These are phyloP conservation scores for Alviniconcha strummeri DNA, from an alignment of 2,888 invertebrate genomes.

Conservation along the genomic window DNA sequence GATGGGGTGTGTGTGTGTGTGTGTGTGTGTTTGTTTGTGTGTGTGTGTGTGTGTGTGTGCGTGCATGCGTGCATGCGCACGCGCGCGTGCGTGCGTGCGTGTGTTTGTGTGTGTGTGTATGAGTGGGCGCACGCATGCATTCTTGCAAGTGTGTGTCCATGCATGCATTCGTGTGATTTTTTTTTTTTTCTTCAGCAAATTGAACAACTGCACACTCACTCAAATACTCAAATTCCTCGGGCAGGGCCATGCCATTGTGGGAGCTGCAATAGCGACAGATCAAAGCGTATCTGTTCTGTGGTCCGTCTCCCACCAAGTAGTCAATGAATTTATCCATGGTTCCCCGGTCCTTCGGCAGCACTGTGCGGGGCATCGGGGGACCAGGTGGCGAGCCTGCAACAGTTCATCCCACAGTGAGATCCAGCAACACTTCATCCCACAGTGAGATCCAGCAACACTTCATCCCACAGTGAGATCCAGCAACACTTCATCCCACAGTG, in stretches of 20 bases:
- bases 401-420: not conserved
- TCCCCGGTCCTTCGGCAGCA: constrained; percentile 84
- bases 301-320: constrained; percentile 95
- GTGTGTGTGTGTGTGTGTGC: no score
- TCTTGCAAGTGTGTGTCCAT: not conserved
- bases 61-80: no score
- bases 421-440: not conserved
- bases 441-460: not conserved
- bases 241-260: constrained; percentile 93
- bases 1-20: no score
- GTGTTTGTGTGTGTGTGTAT: no score
- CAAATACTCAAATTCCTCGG: constrained; percentile 83
- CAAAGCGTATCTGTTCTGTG: constrained; percentile 93
- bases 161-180: not conserved
- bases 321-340: constrained; percentile 93
- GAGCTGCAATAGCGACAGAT: constrained; percentile 92
- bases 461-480: not conserved
- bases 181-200: not conserved
- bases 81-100: no score
- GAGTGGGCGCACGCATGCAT: no score
- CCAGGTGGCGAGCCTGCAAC: constrained; percentile 57
- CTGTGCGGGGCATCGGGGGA: constrained; percentile 77
- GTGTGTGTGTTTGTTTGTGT: no score
- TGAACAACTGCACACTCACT: constrained; percentile 68
- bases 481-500: not conserved